phyloP scores from a whole-genome alignment of 2,113 vertebrate species.

The Zosterops japonicus region DNA sequence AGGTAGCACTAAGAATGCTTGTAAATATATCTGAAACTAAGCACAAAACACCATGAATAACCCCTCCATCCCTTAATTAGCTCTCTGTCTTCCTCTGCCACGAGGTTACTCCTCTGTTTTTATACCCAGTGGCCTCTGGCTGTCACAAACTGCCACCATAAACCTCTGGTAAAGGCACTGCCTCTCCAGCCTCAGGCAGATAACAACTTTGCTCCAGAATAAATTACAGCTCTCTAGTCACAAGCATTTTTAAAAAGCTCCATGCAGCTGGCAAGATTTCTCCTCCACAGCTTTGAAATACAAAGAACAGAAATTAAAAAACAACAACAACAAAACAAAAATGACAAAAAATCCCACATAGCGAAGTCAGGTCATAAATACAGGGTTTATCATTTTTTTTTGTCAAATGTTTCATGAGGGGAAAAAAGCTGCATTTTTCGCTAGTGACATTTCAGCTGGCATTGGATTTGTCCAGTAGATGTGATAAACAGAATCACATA shows the following conservation, averaged over 20 bases:
- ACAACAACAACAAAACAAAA: neutral
- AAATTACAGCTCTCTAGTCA: neutral
- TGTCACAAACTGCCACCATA: neutral
- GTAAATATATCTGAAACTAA: neutral
- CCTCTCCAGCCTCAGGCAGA: neutral
- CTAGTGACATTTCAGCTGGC: neutral
- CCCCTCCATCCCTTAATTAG: neutral
- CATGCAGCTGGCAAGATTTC: neutral
- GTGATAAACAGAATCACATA: neutral
- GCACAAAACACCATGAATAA: neutral
- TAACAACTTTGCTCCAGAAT: accelerated
- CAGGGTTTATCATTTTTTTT: neutral
- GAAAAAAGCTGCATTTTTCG: neutral
- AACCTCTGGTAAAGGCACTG: neutral
- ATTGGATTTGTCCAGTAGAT: neutral
- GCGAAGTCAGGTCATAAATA: neutral
- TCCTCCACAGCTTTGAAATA: neutral
- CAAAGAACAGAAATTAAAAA: neutral
- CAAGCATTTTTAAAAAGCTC: neutral
- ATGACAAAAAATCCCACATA: neutral
- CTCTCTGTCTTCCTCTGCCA: neutral
- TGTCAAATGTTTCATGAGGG: neutral
- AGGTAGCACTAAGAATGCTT: neutral
- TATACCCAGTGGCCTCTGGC: neutral
- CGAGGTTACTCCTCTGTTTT: neutral